Base-by-base conservation (phyloP, 2,113 vertebrate species). In the Grammatotria lemairii region DNA sequence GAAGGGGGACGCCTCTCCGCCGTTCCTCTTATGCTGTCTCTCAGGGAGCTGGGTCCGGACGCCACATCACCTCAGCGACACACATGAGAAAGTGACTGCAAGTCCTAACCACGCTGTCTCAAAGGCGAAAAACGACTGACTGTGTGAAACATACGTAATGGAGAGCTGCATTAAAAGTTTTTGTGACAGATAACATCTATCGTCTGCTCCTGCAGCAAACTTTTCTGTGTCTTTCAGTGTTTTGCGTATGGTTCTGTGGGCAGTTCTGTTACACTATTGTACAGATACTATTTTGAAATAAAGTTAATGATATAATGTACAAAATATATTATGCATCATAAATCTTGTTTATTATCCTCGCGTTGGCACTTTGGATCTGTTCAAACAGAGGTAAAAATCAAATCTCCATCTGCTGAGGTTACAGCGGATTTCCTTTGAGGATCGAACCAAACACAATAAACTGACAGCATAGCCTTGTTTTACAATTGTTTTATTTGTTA, bases 21-120 rank as follows among this genome's bases (percentile, higher is more conserved):
- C 96, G 94, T 6, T 98, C 98, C 28, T 96, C 97, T 51, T 98
- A 97, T 1, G 97, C 97, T 23, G 94, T 98, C 94, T 98, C 97
- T 9, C 97, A 98, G 93, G 96, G 87, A 16, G 95, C 94, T 23
- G 97, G 97, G 38, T 96, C 96, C 0, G 96, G 96, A 0, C 82
- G 94, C 7, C 95, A 97, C 86, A 97, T 98, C 93, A 95, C 96
- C n/a, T 92, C 95, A 7, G 90, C 92, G 14, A 80, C 83, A 6
- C 53, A 80, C 21, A 73, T 90, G 54, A 91, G 84, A 92, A 57
- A 45, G 81, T 84, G 82, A 87, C 87, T 23, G 5, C n/a, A 47
- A 57, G 2, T 70, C 28, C 42, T 5, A 82, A 60, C 31, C 1
- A n/a, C 33, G 2, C 49, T 65, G 65, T 82, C 5, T 38, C 12